Evolutionary conservation across 1,140 invertebrate species (phyloP).

Genomic region (Drosophila sp.): DNA sequence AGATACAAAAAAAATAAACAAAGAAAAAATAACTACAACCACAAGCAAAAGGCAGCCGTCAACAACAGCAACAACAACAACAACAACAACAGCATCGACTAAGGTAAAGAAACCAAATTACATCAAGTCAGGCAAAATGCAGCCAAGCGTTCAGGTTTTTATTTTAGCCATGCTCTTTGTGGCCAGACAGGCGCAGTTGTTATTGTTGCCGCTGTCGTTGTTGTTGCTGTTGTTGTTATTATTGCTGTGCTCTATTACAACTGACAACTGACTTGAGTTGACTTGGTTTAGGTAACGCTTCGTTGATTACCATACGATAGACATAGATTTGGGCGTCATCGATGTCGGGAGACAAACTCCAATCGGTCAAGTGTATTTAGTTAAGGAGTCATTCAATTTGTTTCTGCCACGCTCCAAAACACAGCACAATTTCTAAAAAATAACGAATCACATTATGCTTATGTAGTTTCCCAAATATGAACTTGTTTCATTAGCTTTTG

Average conservation of each 20-base stretch:
- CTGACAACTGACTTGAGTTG: conserved; percentile 44
- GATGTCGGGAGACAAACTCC: conserved; percentile 27
- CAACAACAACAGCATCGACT: no score
- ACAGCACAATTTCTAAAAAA: no score
- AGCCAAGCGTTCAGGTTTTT: conserved; percentile 70
- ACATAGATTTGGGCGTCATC: conserved; percentile 43
- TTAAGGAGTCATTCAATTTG: conserved; percentile 5
- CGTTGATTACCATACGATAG: conserved; percentile 52
- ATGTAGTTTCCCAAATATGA: no score
- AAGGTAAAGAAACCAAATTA: conserved; percentile 69
- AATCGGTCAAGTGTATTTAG: conserved; percentile 61
- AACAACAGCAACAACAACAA: no score
- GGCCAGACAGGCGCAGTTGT: conserved; percentile 64
- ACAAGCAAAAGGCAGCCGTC: conserved; percentile 29
- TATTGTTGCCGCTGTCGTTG: conserved; percentile 31
- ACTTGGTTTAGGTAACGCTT: conserved; percentile 70
- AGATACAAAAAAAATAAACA: conserved; percentile 2
- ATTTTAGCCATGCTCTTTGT: conserved; percentile 71
- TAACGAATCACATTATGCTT: no score
- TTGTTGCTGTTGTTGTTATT: conserved; percentile 25
- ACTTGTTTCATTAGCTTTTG: not conserved
- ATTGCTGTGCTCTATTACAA: conserved; percentile 61
- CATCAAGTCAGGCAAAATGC: conserved; percentile 80
- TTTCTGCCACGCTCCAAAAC: not conserved
- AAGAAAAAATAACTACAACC: conserved; percentile 8